These are phyloP conservation scores for Trogon melanurus DNA, from an alignment of 2,113 vertebrate species.

Conservation along the genomic window DNA sequence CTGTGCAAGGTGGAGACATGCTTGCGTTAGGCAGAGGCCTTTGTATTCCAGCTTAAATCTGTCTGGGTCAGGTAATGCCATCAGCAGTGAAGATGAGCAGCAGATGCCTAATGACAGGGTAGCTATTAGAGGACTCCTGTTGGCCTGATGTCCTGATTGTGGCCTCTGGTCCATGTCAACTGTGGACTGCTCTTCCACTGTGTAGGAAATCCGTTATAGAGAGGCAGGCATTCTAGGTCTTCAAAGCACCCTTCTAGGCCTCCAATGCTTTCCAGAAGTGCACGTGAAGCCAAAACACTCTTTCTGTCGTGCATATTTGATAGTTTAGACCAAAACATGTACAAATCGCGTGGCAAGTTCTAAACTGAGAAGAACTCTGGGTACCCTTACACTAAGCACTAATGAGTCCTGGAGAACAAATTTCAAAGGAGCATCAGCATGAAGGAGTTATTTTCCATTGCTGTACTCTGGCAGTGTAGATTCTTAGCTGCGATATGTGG, in stretches of 20 bases:
- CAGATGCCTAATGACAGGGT: not conserved
- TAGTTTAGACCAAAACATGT: not conserved
- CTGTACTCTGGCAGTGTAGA: not conserved
- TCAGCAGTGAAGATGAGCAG: not conserved
- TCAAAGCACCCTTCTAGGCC: not conserved
- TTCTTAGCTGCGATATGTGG: not conserved
- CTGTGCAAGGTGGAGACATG: not conserved
- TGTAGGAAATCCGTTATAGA: fast-evolving
- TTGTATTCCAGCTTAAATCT: not conserved
- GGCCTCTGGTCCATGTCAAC: not conserved
- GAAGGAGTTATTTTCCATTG: not conserved
- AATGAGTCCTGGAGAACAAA: not conserved
- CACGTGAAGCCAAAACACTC: not conserved
- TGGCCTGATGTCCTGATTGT: not conserved
- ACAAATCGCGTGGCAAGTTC: not conserved
- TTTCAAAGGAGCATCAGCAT: not conserved
- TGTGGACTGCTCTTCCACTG: not conserved
- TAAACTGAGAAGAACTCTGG: not conserved
- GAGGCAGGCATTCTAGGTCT: not conserved
- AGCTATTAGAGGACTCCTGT: not conserved
- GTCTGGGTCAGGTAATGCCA: not conserved
- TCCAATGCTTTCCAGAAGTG: not conserved
- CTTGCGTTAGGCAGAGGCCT: not conserved
- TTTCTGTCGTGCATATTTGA: not conserved
- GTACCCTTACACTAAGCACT: not conserved